Conservation (phyloP, 2,113 vertebrate genomes). For the Felis chaus region DNA sequence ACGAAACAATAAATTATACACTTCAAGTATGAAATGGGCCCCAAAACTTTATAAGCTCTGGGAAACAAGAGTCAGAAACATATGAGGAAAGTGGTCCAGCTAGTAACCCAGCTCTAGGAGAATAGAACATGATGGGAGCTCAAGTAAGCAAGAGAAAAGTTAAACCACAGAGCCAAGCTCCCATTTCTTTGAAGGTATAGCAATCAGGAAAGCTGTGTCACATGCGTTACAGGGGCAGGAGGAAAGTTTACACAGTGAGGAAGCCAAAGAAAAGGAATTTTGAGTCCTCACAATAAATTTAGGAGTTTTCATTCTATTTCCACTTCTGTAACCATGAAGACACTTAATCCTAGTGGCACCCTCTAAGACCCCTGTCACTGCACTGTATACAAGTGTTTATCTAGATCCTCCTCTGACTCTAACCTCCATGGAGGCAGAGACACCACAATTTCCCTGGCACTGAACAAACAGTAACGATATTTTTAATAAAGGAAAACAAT, state of each 20-base stretch:
- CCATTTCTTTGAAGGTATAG: background rate
- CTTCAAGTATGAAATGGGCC: slow-evolving; percentile 67
- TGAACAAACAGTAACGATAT: background rate
- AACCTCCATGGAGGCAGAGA: background rate
- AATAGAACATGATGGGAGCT: background rate
- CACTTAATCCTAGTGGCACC: background rate
- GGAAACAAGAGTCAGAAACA: slow-evolving; percentile 59
- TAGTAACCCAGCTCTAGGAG: slow-evolving; percentile 20
- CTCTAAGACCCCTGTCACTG: background rate
- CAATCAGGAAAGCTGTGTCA: background rate
- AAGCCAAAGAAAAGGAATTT: slow-evolving; percentile 47
- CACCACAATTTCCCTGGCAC: background rate
- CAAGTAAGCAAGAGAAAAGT: background rate
- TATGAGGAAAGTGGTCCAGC: background rate
- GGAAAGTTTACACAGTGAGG: slow-evolving; percentile 6
- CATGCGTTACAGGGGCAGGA: background rate
- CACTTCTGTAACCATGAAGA: slow-evolving; percentile 48
- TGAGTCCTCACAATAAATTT: slow-evolving; percentile 12
- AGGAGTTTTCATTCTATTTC: slow-evolving; percentile 31
- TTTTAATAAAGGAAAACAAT: slow-evolving; percentile 18
- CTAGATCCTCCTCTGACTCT: background rate
- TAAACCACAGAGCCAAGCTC: slow-evolving; percentile 6
- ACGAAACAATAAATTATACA: slow-evolving; percentile 62
- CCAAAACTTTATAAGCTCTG: slow-evolving; percentile 48
- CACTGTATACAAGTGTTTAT: background rate